Conservation (phyloP, 2,888 invertebrate species). For the Dasypolia templi region DNA sequence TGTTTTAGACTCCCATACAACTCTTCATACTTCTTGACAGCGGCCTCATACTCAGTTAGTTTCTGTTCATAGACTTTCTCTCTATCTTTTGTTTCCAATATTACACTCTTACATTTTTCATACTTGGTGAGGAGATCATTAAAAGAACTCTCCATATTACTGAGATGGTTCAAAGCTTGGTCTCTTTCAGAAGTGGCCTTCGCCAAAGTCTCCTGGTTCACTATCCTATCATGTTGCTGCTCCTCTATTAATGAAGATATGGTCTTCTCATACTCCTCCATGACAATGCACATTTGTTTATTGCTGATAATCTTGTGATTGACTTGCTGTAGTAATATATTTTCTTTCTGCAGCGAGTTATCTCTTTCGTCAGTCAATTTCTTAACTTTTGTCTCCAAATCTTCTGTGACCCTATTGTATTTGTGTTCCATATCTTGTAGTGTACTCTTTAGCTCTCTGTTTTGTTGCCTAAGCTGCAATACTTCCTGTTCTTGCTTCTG, state of each 20-base stretch:
- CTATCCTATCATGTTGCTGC: slow-evolving; percentile 92
- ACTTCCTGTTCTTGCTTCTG: slow-evolving; percentile 86
- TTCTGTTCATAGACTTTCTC: slow-evolving; percentile 93
- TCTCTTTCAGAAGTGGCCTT: slow-evolving; percentile 90
- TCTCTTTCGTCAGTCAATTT: slow-evolving; percentile 82
- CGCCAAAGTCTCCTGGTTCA: slow-evolving; percentile 85
- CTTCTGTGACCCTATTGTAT: slow-evolving; percentile 77
- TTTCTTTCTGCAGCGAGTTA: slow-evolving; percentile 76
- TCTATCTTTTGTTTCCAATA: slow-evolving; percentile 88
- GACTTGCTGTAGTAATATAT: slow-evolving; percentile 80
- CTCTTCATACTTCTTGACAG: slow-evolving; percentile 93
- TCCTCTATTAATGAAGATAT: slow-evolving; percentile 93
- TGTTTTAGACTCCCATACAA: slow-evolving; percentile 95
- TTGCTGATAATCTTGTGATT: slow-evolving; percentile 83
- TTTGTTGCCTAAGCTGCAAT: slow-evolving; percentile 81
- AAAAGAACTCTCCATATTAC: slow-evolving; percentile 91
- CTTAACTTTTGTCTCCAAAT: slow-evolving; percentile 79
- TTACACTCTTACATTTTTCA: slow-evolving; percentile 91
- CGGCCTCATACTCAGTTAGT: slow-evolving; percentile 92
- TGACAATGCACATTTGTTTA: slow-evolving; percentile 92
- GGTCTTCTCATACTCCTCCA: slow-evolving; percentile 95
- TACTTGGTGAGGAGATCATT: slow-evolving; percentile 91
- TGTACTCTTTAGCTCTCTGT: slow-evolving; percentile 81
- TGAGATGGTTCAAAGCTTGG: slow-evolving; percentile 90
- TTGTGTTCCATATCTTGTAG: slow-evolving; percentile 81